Base-by-base conservation (phyloP, 2,113 vertebrate genomes). In the Rhabdomys dilectus region DNA sequence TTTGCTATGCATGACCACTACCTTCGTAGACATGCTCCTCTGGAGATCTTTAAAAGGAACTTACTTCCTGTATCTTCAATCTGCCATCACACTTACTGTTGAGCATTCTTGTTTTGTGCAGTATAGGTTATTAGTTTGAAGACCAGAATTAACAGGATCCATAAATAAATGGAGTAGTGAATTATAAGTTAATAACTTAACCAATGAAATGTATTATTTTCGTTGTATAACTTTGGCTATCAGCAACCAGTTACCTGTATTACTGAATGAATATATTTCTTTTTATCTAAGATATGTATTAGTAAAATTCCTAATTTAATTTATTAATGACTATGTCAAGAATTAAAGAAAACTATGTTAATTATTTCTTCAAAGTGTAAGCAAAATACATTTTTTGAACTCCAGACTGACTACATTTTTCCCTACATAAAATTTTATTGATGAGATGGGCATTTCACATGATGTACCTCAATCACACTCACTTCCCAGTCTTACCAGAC, bases 291-390 rank as follows among this genome's bases (percentile, higher is more conserved):
- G 92, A 78, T 93, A 21, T 21, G 42, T 81, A 36, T 36, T 26
- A 36, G 17, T 10, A 64, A 96, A 77, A 68, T 82, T 77, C 29
- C 48, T 62, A 36, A 62, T 66, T 88, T 85, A 21, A 86, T 17
- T 26, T 45, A 66, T 84, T 75, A 84, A 86, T 66, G 29, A 68
- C 26, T 85, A 85, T 80, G 7, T 53, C 9, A 88, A 90, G 34
- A 93, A 36, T 36, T 88, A 88, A 89, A 72, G 60, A 93, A 93
- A 70, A 68, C 45, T 1, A 29, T 13, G 15, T 88, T 51, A 72
- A 85, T 93, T 97, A 92, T 89, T 86, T 92, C 45, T 70, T 42
- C 70, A 89, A 56, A 29, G 15, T 96, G 3, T 45, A 72, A 96
- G 95, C 21, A 81, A 95, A 92, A 92, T 88, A 39, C 0, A 15